Conservation (phyloP, 2,113 vertebrate species). For the Neoarius graeffei region DNA sequence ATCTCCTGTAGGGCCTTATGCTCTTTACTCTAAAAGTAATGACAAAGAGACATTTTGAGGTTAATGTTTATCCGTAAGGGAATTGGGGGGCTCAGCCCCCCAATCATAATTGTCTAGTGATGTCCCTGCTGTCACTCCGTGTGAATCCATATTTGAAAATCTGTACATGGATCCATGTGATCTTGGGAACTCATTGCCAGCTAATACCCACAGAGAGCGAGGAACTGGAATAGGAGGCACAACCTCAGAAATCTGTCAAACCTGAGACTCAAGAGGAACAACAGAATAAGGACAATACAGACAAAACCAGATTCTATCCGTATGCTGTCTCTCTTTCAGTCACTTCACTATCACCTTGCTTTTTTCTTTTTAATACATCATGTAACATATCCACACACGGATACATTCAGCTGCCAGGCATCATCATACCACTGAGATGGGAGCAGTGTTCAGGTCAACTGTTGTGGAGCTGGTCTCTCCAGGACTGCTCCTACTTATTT, state of each 20-base stretch:
- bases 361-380: not conserved
- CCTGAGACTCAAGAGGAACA: not conserved
- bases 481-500: slow-evolving; percentile 20
- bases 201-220: not conserved
- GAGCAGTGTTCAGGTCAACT: slow-evolving; percentile 18
- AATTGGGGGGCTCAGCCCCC: too few relatives aligned
- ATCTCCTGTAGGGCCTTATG: too few relatives aligned
- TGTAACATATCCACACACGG: slow-evolving; percentile 35
- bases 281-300: not conserved
- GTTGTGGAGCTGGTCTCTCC: not conserved
- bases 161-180: not conserved
- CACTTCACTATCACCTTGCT: not conserved
- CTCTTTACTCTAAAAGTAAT: too few relatives aligned
- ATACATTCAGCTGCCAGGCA: slow-evolving; percentile 29
- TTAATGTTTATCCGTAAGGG: too few relatives aligned
- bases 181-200: not conserved
- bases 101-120: too few relatives aligned
- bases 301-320: not conserved
- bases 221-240: not conserved
- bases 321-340: not conserved
- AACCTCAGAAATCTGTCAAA: not conserved
- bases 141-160: not conserved
- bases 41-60: too few relatives aligned
- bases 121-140: not conserved
- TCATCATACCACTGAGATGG: not conserved